These are phyloP conservation scores for Ophioderma brevispina DNA, from an alignment of 35 echinoderm and acorn worm genomes.

Conservation along the genomic window DNA sequence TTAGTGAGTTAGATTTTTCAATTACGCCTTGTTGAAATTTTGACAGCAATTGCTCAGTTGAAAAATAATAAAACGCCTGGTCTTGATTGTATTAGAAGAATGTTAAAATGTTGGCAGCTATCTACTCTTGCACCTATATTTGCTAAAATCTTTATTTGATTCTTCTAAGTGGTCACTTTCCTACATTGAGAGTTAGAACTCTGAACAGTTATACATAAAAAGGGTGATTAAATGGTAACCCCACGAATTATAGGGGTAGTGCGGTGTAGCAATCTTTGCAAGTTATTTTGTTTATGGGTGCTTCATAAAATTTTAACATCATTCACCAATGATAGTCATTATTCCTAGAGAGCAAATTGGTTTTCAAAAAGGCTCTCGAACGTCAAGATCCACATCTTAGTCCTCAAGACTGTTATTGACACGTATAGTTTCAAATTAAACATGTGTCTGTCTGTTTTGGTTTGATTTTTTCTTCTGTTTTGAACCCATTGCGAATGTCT, in stretches of 20 bases:
- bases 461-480: background rate
- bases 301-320: background rate
- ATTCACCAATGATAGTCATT: background rate
- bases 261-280: background rate
- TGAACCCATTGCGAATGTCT: background rate
- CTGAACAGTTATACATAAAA: background rate
- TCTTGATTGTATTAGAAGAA: constrained; percentile 15
- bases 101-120: constrained; percentile 3
- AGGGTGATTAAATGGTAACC: background rate
- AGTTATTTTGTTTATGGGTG: background rate
- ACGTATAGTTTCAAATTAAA: background rate
- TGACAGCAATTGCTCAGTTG: background rate
- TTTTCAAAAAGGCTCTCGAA: background rate
- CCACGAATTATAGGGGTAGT: background rate
- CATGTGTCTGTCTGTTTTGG: background rate
- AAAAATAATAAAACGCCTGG: background rate
- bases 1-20: background rate
- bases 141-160: constrained; percentile 6
- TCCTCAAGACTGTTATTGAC: background rate
- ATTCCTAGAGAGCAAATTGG: background rate
- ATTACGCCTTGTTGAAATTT: background rate
- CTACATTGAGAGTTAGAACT: background rate
- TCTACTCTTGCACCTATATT: background rate
- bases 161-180: background rate
- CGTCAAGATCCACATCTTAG: constrained; percentile 1